Percentiles rank a stretch among this genome's conserved stretches.
phyloP scores from a whole-genome alignment of 2,888 invertebrate species.

The Habrosyne pyritoides region DNA sequence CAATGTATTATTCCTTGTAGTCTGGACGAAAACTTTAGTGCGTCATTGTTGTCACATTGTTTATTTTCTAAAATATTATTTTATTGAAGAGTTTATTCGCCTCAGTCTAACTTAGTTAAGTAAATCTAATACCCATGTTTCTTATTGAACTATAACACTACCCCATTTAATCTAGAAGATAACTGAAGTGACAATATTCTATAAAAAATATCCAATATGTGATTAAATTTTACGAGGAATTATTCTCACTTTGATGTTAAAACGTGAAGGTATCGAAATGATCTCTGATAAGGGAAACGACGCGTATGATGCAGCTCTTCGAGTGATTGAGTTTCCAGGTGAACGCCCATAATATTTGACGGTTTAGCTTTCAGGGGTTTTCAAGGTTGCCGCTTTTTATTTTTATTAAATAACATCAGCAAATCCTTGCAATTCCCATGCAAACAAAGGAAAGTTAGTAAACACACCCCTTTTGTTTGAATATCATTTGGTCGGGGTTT shows the following conservation, averaged over 20 bases:
- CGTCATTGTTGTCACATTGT: background rate
- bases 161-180: too few species aligned
- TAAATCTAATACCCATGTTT: too few species aligned
- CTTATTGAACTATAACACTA: too few species aligned
- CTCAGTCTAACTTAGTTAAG: too few species aligned
- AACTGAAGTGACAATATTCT: background rate
- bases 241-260: conserved; percentile 35
- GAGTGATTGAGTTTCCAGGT: conserved; percentile 24
- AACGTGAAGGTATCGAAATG: conserved; percentile 25
- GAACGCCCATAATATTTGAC: conserved; percentile 21
- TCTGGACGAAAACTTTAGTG: background rate
- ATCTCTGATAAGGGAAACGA: conserved; percentile 37
- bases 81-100: background rate
- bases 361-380: background rate
- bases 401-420: background rate
- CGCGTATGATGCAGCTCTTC: conserved; percentile 32
- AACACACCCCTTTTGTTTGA: conserved; percentile 7
- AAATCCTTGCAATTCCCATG: background rate
- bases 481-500: conserved; percentile 8
- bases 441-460: conserved; percentile 7
- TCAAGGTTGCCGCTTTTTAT: background rate
- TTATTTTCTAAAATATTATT: background rate
- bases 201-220: conserved; percentile 29
- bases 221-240: conserved; percentile 35
- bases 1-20: background rate